Conservation (phyloP, 1,140 invertebrate genomes). For the Oncopeltus fasciatus region DNA sequence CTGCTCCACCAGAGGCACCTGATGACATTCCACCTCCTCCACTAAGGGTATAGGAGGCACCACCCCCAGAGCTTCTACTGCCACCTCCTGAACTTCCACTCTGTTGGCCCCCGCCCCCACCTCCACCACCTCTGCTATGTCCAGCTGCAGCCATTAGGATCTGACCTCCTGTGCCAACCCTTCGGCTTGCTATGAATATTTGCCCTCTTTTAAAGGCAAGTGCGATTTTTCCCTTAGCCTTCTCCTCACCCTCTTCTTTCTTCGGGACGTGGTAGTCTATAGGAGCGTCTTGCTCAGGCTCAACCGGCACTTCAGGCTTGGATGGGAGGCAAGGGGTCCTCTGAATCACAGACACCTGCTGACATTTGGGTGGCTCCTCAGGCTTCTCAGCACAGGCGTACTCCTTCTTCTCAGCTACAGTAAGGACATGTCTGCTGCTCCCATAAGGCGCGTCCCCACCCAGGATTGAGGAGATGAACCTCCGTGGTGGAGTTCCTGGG, state of each 20-base stretch:
- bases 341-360: conserved; percentile 53
- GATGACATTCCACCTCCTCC: conserved; percentile 31
- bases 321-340: conserved; percentile 45
- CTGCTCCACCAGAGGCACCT: conserved; percentile 34
- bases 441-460: conserved; percentile 61
- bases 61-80: conserved; percentile 32
- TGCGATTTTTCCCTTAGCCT: conserved; percentile 32
- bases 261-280: conserved; percentile 78
- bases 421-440: conserved; percentile 44
- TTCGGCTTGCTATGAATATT: conserved; percentile 29
- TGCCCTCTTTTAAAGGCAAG: conserved; percentile 22
- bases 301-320: conserved; percentile 29
- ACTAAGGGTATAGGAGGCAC: conserved; percentile 31
- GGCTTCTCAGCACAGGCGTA: conserved; percentile 48
- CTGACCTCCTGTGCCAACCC: conserved; percentile 26
- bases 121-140: conserved; percentile 47
- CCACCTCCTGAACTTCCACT: conserved; percentile 17
- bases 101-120: conserved; percentile 27
- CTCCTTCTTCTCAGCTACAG: conserved; percentile 61
- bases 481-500: conserved; percentile 33
- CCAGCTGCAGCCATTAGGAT: conserved; percentile 50
- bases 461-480: conserved; percentile 61
- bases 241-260: conserved; percentile 32
- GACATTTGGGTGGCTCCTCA: conserved; percentile 28
- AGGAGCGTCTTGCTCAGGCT: conserved; percentile 59